phyloP scores from a whole-genome alignment of 1,140 invertebrate genomes.

The Drosophila ironensis region DNA sequence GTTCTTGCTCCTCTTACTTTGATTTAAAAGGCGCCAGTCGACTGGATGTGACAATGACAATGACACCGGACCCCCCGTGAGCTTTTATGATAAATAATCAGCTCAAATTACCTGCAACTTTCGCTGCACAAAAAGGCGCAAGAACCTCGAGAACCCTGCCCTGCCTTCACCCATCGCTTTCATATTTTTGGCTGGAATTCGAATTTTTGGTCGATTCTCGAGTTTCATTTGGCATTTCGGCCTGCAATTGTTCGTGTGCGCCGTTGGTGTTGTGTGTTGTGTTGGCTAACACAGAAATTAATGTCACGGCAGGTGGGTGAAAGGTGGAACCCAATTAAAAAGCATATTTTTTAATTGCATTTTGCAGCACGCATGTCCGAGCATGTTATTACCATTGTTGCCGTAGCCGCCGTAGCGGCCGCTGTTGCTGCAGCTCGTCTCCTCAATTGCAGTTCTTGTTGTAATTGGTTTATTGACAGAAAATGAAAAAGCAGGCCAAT shows the following conservation, averaged over 20 bases:
- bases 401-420: no score
- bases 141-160: slow-evolving; percentile 6
- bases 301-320: slow-evolving; percentile 65
- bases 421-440: slow-evolving; percentile 5
- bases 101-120: slow-evolving; percentile 61
- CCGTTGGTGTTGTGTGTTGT: slow-evolving; percentile 40
- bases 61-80: slow-evolving; percentile 33
- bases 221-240: slow-evolving; percentile 36
- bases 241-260: slow-evolving; percentile 23
- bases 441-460: slow-evolving; percentile 40
- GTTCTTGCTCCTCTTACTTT: slow-evolving; percentile 36
- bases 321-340: slow-evolving; percentile 64
- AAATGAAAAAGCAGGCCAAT: slow-evolving; percentile 52
- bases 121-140: slow-evolving; percentile 40
- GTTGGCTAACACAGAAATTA: slow-evolving; percentile 66
- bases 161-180: neutral
- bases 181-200: neutral
- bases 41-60: slow-evolving; percentile 54
- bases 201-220: slow-evolving; percentile 9
- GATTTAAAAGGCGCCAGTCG: slow-evolving; percentile 61
- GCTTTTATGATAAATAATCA: slow-evolving; percentile 50
- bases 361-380: slow-evolving; percentile 54
- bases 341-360: slow-evolving; percentile 76
- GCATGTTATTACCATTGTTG: slow-evolving; percentile 27
- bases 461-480: slow-evolving; percentile 74